Evolutionary conservation across 2,888 invertebrate genomes (phyloP).

Genomic region (Artemia sp.): DNA sequence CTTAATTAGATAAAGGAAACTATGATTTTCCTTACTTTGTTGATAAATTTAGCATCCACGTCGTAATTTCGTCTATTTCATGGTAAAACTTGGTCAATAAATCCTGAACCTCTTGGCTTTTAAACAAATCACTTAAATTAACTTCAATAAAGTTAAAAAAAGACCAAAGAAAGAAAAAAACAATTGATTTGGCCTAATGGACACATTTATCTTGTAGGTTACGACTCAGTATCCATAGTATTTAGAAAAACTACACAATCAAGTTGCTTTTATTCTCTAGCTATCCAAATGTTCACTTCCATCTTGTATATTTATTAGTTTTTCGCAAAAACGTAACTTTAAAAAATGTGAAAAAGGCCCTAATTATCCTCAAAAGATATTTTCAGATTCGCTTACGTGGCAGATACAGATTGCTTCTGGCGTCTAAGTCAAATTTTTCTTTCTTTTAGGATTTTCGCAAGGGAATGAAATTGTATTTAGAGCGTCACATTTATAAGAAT

Average conservation of each 20-base stretch:
- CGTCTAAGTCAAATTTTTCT: too few species aligned
- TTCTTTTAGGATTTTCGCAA: slow-evolving; percentile 53
- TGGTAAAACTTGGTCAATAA: too few species aligned
- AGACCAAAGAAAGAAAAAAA: neutral
- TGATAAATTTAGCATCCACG: too few species aligned
- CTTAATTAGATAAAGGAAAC: too few species aligned
- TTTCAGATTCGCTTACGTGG: too few species aligned
- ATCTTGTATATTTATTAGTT: neutral
- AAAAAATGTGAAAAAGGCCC: too few species aligned
- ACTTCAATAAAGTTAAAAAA: neutral
- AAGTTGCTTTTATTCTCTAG: neutral
- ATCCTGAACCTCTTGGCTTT: too few species aligned
- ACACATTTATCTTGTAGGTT: neutral
- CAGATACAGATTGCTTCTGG: too few species aligned
- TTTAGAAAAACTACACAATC: neutral
- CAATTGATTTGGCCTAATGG: neutral
- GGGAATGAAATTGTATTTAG: slow-evolving; percentile 79
- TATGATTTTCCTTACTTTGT: too few species aligned
- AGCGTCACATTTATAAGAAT: slow-evolving; percentile 68
- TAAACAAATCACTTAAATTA: too few species aligned
- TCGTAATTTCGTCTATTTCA: too few species aligned
- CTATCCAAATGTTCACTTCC: neutral
- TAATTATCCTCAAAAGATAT: too few species aligned
- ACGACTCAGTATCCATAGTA: neutral
- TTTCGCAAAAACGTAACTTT: neutral